These are phyloP conservation scores for Neoascia interrupta DNA, from an alignment of 2,888 invertebrate species.

Conservation along the genomic window DNA sequence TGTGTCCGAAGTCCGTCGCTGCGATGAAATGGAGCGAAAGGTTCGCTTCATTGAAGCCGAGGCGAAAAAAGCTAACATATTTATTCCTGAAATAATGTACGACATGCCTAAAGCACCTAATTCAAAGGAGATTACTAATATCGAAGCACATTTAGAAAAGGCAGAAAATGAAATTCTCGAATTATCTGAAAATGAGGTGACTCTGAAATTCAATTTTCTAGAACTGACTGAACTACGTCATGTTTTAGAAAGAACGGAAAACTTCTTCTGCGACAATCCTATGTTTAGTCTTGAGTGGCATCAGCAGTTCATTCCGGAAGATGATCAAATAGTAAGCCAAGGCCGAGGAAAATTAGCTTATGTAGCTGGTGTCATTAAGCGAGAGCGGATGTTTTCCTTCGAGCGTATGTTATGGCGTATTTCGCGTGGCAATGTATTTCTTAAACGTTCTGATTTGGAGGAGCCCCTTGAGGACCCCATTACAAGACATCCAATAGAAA, in stretches of 20 bases:
- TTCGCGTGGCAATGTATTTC: slow-evolving; percentile 91
- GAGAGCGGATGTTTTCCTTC: slow-evolving; percentile 90
- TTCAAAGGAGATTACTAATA: slow-evolving; percentile 88
- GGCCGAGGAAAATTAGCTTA: slow-evolving; percentile 83
- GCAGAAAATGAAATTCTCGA: slow-evolving; percentile 97
- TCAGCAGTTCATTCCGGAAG: slow-evolving; percentile 87
- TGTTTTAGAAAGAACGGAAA: slow-evolving; percentile 94
- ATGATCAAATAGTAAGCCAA: slow-evolving; percentile 77
- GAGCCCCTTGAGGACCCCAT: slow-evolving; percentile 87
- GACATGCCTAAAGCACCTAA: slow-evolving; percentile 85
- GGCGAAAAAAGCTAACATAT: slow-evolving; percentile 87
- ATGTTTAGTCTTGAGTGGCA: slow-evolving; percentile 75
- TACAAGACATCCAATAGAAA: slow-evolving; percentile 84
- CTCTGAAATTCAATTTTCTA: slow-evolving; percentile 93
- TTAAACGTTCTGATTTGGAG: slow-evolving; percentile 89
- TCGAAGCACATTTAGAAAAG: slow-evolving; percentile 94
- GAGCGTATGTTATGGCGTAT: slow-evolving; percentile 94
- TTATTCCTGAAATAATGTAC: slow-evolving; percentile 84
- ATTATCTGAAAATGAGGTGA: slow-evolving; percentile 94
- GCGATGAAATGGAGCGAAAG: slow-evolving; percentile 92
- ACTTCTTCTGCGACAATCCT: slow-evolving; percentile 77
- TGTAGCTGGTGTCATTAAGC: slow-evolving; percentile 90
- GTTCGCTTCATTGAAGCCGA: slow-evolving; percentile 89
- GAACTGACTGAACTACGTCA: slow-evolving; percentile 95
- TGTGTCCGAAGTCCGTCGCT: slow-evolving; percentile 90